Percentiles rank a stretch among this genome's conserved stretches.
These are phyloP conservation scores for Myrmecobius fasciatus DNA, from an alignment of 2,113 vertebrate genomes.

Conservation along the genomic window DNA sequence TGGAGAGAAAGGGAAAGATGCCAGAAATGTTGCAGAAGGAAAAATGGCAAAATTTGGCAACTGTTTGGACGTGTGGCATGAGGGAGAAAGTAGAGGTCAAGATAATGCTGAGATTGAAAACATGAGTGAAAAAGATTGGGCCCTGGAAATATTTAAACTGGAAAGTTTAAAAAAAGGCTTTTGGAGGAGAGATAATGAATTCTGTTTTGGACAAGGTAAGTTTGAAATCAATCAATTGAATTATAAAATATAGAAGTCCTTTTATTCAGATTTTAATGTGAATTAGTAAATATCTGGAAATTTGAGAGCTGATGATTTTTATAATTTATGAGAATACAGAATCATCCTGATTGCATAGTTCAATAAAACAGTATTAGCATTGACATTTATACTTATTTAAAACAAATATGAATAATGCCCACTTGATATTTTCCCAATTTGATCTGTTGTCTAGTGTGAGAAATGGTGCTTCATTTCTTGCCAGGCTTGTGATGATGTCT, in stretches of 20 bases:
- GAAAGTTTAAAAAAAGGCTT: neutral
- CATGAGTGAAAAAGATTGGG: neutral
- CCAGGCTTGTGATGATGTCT: slow-evolving; percentile 85
- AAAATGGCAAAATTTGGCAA: neutral
- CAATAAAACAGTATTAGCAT: slow-evolving; percentile 44
- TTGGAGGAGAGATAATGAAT: neutral
- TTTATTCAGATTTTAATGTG: neutral
- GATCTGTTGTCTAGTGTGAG: slow-evolving; percentile 87
- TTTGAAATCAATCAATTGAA: neutral
- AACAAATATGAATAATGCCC: slow-evolving; percentile 65
- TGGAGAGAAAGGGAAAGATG: neutral
- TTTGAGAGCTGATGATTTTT: too few relatives aligned
- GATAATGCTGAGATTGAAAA: neutral
- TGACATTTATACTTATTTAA: slow-evolving; percentile 38
- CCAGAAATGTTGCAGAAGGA: neutral
- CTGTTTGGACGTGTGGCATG: neutral
- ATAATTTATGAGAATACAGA: neutral
- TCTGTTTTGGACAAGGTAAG: neutral
- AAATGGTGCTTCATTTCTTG: slow-evolving; percentile 87
- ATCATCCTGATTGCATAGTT: neutral
- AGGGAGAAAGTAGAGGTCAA: neutral
- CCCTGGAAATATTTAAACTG: neutral
- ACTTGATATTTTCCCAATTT: slow-evolving; percentile 91
- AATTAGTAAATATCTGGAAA: neutral
- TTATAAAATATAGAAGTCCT: neutral